A percentile compares a stretch with the other conserved stretches of the same genome.
Conservation (phyloP, 2,113 vertebrate species). For the Orthonyx spaldingii region DNA sequence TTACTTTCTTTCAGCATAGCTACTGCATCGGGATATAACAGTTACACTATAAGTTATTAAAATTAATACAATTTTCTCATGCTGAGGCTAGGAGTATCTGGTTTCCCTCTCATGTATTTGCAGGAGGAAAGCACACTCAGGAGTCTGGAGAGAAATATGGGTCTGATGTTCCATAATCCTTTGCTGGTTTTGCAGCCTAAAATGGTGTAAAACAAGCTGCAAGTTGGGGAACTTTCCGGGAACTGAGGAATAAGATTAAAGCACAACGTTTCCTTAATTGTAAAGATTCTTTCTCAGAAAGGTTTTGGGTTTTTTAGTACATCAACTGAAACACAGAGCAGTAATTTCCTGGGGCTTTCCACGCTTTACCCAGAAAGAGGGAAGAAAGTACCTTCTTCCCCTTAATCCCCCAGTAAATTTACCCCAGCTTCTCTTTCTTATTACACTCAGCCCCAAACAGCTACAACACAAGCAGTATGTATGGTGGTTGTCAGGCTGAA, state of each 20-base stretch:
- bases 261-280: neutral
- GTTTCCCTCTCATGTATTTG: neutral
- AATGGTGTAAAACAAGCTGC: neutral
- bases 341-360: constrained; percentile 44
- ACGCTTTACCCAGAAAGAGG: neutral
- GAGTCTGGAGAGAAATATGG: neutral
- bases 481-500: neutral
- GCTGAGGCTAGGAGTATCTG: neutral
- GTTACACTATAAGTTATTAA: neutral
- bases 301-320: neutral
- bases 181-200: neutral
- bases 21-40: neutral
- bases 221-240: neutral
- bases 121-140: neutral
- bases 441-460: neutral
- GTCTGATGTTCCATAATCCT: neutral
- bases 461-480: neutral
- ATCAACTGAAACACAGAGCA: neutral
- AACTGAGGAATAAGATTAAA: neutral
- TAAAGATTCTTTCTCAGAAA: constrained; percentile 12
- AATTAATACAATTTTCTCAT: constrained; percentile 15
- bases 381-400: constrained; percentile 16
- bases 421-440: neutral
- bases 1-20: neutral
- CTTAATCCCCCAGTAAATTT: neutral